phyloP scores from a whole-genome alignment of 2,113 vertebrate species.

The Haplochromis vanheusdeni region DNA sequence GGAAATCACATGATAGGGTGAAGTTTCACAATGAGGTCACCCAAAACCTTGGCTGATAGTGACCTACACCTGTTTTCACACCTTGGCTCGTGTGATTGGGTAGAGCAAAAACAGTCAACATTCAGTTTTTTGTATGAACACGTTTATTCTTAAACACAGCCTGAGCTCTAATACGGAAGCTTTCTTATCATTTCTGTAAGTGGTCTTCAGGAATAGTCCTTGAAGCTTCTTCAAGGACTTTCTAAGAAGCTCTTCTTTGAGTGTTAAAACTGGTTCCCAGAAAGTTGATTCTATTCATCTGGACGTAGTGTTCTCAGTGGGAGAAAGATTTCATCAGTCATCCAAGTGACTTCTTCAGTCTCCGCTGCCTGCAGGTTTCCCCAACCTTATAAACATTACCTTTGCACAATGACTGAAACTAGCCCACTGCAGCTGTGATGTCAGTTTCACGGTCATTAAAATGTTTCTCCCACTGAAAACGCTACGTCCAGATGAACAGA shows the following conservation, averaged over 20 bases:
- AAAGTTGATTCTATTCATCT: not conserved
- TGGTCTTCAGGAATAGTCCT: not conserved
- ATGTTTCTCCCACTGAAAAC: not conserved
- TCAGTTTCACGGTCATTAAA: not conserved
- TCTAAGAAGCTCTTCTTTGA: not conserved
- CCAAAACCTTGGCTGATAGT: not conserved
- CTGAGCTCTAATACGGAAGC: accelerated
- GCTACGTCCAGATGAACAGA: not conserved
- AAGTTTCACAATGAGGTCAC: not conserved
- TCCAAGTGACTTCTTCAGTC: not conserved
- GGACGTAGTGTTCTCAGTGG: not conserved
- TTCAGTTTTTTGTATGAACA: not conserved
- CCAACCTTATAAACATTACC: not conserved
- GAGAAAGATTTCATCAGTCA: accelerated
- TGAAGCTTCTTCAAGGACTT: not conserved
- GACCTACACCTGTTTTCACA: not conserved
- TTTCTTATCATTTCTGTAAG: not conserved
- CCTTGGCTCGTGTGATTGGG: not conserved
- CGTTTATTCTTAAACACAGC: not conserved
- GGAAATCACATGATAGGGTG: not conserved
- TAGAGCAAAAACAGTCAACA: not conserved
- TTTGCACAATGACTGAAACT: not conserved
- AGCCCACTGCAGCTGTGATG: accelerated
- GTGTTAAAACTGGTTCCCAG: not conserved
- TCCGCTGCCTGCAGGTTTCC: accelerated